Percentiles rank a stretch among this genome's conserved stretches.
phyloP scores from a whole-genome alignment of 2,888 invertebrate genomes.

The Ypsolopha scabrella region DNA sequence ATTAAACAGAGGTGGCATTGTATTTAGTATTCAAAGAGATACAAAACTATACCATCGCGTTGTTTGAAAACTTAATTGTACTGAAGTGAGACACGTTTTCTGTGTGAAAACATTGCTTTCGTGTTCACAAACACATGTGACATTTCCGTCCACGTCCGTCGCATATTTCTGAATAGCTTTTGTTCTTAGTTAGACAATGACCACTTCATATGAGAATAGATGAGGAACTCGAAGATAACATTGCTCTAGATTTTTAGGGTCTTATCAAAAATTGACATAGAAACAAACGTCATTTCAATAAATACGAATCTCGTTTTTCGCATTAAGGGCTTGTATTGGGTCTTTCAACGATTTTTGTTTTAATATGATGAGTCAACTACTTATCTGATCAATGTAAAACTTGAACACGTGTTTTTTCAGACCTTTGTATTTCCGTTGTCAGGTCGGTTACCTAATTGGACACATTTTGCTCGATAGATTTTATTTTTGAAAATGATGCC shows the following conservation, averaged over 20 bases:
- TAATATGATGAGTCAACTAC: too few relatives aligned
- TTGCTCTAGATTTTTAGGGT: background rate
- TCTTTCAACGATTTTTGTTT: too few relatives aligned
- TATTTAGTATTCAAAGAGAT: slow-evolving; percentile 6
- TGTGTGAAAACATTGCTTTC: slow-evolving; percentile 43
- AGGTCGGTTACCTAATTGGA: too few relatives aligned
- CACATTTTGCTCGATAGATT: too few relatives aligned
- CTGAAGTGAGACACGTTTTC: slow-evolving; percentile 27
- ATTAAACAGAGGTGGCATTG: background rate
- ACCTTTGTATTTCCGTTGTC: too few relatives aligned
- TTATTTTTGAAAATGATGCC: too few relatives aligned
- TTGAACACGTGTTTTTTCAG: too few relatives aligned
- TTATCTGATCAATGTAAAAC: too few relatives aligned
- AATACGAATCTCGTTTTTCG: too few relatives aligned
- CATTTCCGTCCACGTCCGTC: slow-evolving; percentile 40
- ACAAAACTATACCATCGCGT: slow-evolving; percentile 52
- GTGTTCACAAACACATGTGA: slow-evolving; percentile 38
- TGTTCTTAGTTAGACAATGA: slow-evolving; percentile 60
- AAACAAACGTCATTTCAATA: too few relatives aligned
- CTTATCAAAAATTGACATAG: too few relatives aligned
- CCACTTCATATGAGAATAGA: slow-evolving; percentile 28
- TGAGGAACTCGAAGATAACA: slow-evolving; percentile 18
- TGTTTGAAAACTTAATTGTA: slow-evolving; percentile 57
- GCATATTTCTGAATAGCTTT: slow-evolving; percentile 59
- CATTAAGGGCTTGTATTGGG: too few relatives aligned